Conservation (phyloP, 2,888 invertebrate genomes). For the Petrolisthes cinctipes region DNA sequence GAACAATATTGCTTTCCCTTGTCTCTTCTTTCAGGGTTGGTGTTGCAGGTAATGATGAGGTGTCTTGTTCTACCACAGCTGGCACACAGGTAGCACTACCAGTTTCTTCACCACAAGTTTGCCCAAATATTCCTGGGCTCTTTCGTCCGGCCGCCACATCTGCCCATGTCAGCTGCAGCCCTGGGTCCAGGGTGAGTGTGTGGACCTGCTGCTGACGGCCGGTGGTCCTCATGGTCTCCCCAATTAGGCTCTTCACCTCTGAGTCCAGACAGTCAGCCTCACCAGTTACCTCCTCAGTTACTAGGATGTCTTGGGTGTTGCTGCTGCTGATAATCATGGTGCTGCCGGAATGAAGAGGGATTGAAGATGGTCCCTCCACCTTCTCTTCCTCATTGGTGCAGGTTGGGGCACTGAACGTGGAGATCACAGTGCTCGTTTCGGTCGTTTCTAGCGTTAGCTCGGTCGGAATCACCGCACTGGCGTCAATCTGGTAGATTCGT, state of each 20-base stretch:
- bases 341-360: slow-evolving; percentile 2
- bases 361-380: slow-evolving; percentile 19
- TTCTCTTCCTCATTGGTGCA: slow-evolving; percentile 11
- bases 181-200: slow-evolving; percentile 30
- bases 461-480: slow-evolving; percentile 64
- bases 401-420: slow-evolving; percentile 38
- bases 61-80: slow-evolving; percentile 3
- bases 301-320: slow-evolving; percentile 46
- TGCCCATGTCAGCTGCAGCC: slow-evolving; percentile 63
- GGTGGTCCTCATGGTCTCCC: slow-evolving; percentile 11
- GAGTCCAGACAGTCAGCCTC: slow-evolving; percentile 45
- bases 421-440: slow-evolving; percentile 59
- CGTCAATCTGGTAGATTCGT: slow-evolving; percentile 66
- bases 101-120: slow-evolving; percentile 13
- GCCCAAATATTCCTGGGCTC: slow-evolving; percentile 56
- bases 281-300: slow-evolving; percentile 31
- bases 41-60: slow-evolving; percentile 35
- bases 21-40: slow-evolving; percentile 25
- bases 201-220: slow-evolving; percentile 2
- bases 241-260: slow-evolving; percentile 48
- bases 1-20: background rate
- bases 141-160: slow-evolving; percentile 64
- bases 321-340: background rate
- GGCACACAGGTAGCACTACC: slow-evolving; percentile 11
- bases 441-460: slow-evolving; percentile 61